These are phyloP conservation scores for Ophioninae sp. DNA, from an alignment of 2,888 invertebrate species.

Conservation along the genomic window DNA sequence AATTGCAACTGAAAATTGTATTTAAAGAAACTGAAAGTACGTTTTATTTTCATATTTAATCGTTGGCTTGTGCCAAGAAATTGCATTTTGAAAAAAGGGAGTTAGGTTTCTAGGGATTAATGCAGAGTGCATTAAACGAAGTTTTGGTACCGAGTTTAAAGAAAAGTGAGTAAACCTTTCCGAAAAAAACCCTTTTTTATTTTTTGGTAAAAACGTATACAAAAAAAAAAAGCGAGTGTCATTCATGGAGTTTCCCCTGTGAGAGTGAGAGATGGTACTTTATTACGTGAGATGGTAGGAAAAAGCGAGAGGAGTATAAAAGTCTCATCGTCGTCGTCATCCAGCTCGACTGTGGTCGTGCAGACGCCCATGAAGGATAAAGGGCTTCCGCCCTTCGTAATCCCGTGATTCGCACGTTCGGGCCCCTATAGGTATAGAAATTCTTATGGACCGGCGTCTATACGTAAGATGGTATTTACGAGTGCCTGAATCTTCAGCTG, in stretches of 20 bases:
- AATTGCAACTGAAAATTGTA: no score
- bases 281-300: constrained; percentile 52
- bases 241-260: constrained; percentile 48
- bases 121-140: constrained; percentile 51
- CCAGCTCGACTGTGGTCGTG: constrained; percentile 32
- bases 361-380: constrained; percentile 61
- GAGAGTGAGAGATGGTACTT: constrained; percentile 44
- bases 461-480: constrained; percentile 31
- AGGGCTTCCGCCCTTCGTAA: constrained; percentile 64
- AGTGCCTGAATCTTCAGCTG: constrained; percentile 55
- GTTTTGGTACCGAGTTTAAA: constrained; percentile 47
- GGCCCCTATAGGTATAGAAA: constrained; percentile 16
- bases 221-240: constrained; percentile 45
- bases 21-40: no score
- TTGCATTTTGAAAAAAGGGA: no score
- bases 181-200: constrained; percentile 34
- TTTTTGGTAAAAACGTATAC: constrained; percentile 24
- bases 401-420: constrained; percentile 63
- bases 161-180: constrained; percentile 44
- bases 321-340: constrained; percentile 52
- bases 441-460: neutral
- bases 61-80: no score
- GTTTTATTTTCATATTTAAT: no score
- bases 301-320: constrained; percentile 49
- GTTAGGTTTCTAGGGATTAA: neutral